Conservation (phyloP, 2,113 vertebrate genomes). For the Typhlomys cinereus region DNA sequence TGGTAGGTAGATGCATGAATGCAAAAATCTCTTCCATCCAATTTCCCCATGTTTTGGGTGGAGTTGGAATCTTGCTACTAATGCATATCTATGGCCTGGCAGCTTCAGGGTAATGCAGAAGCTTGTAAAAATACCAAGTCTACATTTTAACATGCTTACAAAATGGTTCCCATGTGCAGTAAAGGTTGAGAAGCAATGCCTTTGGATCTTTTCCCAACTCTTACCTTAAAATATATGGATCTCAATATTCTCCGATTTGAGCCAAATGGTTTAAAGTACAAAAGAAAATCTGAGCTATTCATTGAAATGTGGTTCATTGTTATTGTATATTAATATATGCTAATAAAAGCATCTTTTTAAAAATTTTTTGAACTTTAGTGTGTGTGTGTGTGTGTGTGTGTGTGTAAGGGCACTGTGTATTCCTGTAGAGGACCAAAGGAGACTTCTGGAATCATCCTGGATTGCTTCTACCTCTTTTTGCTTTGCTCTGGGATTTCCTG, state of each 20-base stretch:
- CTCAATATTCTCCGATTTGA: not conserved
- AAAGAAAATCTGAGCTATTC: slow-evolving; percentile 29
- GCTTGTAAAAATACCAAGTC: not conserved
- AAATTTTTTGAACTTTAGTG: too few relatives aligned
- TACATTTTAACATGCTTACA: slow-evolving; percentile 11
- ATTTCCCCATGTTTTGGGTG: not conserved
- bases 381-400: too few relatives aligned
- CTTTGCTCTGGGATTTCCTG: too few relatives aligned
- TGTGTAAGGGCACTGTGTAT: too few relatives aligned
- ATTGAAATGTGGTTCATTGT: not conserved
- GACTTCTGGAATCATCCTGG: too few relatives aligned
- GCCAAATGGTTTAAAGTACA: not conserved
- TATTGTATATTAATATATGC: not conserved
- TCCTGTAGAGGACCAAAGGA: too few relatives aligned
- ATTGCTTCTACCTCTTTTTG: too few relatives aligned
- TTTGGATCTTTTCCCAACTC: not conserved
- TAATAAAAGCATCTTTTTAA: not conserved
- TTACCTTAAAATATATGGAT: not conserved
- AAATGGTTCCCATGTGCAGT: not conserved
- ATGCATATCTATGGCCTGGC: not conserved
- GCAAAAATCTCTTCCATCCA: not conserved
- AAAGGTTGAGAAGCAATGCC: slow-evolving; percentile 5
- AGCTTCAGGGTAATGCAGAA: not conserved
- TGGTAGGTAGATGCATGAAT: not conserved
- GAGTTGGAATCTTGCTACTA: not conserved